A percentile compares a stretch with the other conserved stretches of the same genome.
phyloP scores from a whole-genome alignment of 2,113 vertebrate species.

The Natator depressus region DNA sequence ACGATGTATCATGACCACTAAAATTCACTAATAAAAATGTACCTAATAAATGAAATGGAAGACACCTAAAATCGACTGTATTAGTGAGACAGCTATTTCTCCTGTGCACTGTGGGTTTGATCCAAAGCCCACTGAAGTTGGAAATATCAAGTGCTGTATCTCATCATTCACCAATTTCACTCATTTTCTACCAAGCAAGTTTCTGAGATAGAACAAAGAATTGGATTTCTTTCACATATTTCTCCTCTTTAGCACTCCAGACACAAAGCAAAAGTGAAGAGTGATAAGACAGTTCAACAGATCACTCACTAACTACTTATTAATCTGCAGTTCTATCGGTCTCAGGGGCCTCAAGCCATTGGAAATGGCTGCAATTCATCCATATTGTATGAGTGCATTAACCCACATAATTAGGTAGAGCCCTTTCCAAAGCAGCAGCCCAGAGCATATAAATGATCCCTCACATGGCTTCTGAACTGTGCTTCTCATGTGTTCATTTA shows the following conservation, averaged over 20 bases:
- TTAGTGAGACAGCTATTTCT: not conserved
- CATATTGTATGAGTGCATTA: slow-evolving; percentile 55
- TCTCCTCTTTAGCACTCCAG: not conserved
- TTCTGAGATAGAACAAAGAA: not conserved
- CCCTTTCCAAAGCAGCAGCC: slow-evolving; percentile 28
- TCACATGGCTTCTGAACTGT: not conserved
- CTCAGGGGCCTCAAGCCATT: not conserved
- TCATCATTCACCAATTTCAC: not conserved
- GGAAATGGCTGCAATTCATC: slow-evolving; percentile 47
- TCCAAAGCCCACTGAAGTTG: not conserved
- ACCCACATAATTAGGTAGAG: slow-evolving; percentile 58
- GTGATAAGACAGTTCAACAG: not conserved
- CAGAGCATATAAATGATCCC: slow-evolving; percentile 58
- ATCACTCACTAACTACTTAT: slow-evolving; percentile 38
- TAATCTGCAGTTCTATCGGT: slow-evolving; percentile 42
- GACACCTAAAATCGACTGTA: not conserved
- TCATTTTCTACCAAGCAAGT: not conserved
- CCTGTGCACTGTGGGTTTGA: not conserved
- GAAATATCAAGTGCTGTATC: not conserved
- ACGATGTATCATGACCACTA: not conserved
- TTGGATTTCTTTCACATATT: not conserved
- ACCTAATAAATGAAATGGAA: not conserved
- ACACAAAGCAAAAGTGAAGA: not conserved
- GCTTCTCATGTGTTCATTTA: slow-evolving; percentile 24
- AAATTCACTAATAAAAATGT: not conserved